Percentiles rank a stretch among this genome's conserved stretches.
These are phyloP conservation scores for Sorex maritimensis DNA, from an alignment of 2,797 vertebrate genomes.

Conservation along the genomic window DNA sequence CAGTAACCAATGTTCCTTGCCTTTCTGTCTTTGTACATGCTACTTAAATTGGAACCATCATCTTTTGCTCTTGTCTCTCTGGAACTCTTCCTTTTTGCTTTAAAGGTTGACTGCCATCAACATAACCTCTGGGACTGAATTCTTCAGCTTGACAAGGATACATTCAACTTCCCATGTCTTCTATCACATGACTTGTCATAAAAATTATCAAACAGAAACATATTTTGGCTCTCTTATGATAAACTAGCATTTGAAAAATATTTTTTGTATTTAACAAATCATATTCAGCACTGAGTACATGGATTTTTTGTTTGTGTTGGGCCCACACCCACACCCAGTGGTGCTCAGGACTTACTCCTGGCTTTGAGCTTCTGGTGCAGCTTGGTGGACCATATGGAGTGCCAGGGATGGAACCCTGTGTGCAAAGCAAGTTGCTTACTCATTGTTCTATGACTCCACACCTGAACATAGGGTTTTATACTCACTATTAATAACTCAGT, in stretches of 20 bases:
- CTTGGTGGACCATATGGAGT: no score
- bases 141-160: not conserved
- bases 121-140: not conserved
- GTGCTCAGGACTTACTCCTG: no score
- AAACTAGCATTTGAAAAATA: no score
- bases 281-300: not conserved
- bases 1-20: no score
- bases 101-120: not conserved
- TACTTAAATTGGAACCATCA: not conserved
- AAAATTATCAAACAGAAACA: not conserved
- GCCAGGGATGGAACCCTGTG: no score
- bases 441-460: no score
- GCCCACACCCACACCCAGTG: no score
- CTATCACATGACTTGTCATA: not conserved
- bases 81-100: not conserved
- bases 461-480: not conserved
- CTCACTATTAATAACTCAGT: not conserved
- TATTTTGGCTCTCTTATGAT: not conserved
- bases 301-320: no score
- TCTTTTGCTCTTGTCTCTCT: not conserved
- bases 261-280: not conserved
- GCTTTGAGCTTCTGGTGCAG: no score
- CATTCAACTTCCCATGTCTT: not conserved
- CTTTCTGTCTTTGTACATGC: not conserved
- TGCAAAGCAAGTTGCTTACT: no score